phyloP scores from a whole-genome alignment of 2,888 invertebrate species.

The Synergus umbraculus region DNA sequence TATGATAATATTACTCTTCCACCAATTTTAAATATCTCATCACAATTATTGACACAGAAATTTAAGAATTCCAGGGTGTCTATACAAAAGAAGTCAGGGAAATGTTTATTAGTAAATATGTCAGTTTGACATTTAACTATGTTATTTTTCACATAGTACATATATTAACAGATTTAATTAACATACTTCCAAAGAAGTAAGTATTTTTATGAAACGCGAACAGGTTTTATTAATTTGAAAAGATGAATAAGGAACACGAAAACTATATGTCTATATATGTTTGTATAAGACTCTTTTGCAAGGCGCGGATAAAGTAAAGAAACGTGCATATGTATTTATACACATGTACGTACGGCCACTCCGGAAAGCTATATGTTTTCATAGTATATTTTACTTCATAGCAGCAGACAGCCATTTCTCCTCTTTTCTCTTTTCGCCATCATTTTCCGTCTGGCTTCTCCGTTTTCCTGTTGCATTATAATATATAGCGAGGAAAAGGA shows the following conservation, averaged over 20 bases:
- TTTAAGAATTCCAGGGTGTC: no score
- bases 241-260: neutral
- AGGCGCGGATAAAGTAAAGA: neutral
- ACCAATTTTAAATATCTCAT: no score
- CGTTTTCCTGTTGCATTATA: conserved; percentile 42
- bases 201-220: no score
- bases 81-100: no score
- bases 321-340: neutral
- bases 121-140: no score
- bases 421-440: conserved; percentile 46
- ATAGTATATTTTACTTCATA: conserved; percentile 54
- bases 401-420: conserved; percentile 55
- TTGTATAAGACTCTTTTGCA: neutral
- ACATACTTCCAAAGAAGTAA: no score
- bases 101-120: no score
- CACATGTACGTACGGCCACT: conserved; percentile 25
- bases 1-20: no score
- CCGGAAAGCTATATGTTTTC: conserved; percentile 58
- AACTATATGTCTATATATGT: neutral
- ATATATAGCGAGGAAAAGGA: conserved; percentile 9
- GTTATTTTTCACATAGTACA: no score
- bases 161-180: no score
- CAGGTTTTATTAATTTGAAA: neutral
- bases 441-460: conserved; percentile 46
- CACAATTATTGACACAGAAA: no score